A percentile compares a stretch with the other conserved stretches of the same genome.
These are phyloP conservation scores for Pelodytes ibericus DNA, from an alignment of 2,797 vertebrate genomes.

Conservation along the genomic window DNA sequence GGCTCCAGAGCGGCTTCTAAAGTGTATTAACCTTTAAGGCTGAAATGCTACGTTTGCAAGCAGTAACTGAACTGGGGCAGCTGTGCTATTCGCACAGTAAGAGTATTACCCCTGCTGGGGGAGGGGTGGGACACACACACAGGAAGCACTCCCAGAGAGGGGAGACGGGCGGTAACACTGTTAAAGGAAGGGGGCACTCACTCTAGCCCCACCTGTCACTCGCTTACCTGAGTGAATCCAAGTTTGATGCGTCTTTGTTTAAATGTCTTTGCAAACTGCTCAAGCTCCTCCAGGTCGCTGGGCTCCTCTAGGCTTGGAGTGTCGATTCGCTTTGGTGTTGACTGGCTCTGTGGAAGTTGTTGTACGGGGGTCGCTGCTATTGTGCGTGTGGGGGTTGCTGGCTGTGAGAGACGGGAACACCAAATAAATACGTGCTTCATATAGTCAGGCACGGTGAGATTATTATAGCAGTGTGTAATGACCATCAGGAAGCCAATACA, in stretches of 20 bases:
- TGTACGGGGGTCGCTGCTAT: slow-evolving; percentile 93
- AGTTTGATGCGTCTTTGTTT: slow-evolving; percentile 99
- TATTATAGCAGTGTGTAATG: no score
- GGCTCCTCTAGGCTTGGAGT: slow-evolving; percentile 97
- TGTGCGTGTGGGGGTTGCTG: slow-evolving; percentile 97
- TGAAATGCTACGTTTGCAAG: slow-evolving; percentile 59
- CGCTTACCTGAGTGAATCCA: slow-evolving; percentile 96
- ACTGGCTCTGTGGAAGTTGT: slow-evolving; percentile 92
- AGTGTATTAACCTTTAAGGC: slow-evolving; percentile 64
- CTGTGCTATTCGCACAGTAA: slow-evolving; percentile 51
- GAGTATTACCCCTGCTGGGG: slow-evolving; percentile 61
- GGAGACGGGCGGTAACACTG: slow-evolving; percentile 56
- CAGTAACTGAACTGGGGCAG: slow-evolving; percentile 57
- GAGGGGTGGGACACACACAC: slow-evolving; percentile 60
- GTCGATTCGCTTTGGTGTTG: slow-evolving; percentile 95
- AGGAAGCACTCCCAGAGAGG: slow-evolving; percentile 55
- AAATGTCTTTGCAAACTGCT: slow-evolving; percentile 99
- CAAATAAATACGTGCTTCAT: neutral
- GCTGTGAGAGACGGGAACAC: slow-evolving; percentile 70
- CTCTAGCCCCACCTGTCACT: neutral
- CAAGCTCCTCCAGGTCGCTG: slow-evolving; percentile 98
- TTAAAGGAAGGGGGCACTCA: slow-evolving; percentile 1
- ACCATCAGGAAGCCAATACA: no score
- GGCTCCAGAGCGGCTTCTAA: slow-evolving; percentile 58
- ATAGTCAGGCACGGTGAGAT: no score